A percentile compares a stretch with the other conserved stretches of the same genome.
These are phyloP conservation scores for Synanthedon myopaeformis DNA, from an alignment of 2,888 invertebrate species.

Conservation along the genomic window DNA sequence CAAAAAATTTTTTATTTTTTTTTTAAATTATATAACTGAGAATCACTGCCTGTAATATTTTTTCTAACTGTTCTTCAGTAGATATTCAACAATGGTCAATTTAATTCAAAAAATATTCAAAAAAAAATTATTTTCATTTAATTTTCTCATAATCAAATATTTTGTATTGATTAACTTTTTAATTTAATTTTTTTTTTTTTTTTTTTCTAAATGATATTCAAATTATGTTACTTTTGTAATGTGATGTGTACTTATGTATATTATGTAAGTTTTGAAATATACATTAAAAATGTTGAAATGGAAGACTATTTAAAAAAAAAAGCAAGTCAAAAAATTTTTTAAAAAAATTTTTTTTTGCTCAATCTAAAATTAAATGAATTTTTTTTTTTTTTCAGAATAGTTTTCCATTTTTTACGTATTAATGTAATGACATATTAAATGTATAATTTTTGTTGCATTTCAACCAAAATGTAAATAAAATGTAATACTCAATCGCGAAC, in stretches of 20 bases:
- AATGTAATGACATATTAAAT: neutral
- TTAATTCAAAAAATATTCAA: no score
- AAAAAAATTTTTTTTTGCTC: neutral
- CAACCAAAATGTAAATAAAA: slow-evolving; percentile 43
- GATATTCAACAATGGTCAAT: no score
- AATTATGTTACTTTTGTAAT: no score
- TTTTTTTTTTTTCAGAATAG: neutral
- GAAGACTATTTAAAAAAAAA: neutral
- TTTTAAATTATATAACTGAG: neutral
- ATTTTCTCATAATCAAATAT: no score
- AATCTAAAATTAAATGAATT: neutral
- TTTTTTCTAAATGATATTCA: no score
- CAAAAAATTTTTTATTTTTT: neutral
- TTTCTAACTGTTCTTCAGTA: no score
- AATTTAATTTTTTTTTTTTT: no score
- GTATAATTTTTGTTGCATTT: slow-evolving; percentile 17
- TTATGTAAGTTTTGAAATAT: no score
- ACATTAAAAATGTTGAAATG: no score
- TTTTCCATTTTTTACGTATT: neutral
- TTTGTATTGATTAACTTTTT: no score
- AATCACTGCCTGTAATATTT: neutral
- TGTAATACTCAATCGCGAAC: slow-evolving; percentile 65
- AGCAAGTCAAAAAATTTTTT: neutral
- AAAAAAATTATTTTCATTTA: no score
- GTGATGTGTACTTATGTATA: no score